Percentiles rank a stretch among this genome's conserved stretches.
phyloP scores from a whole-genome alignment of 2,113 vertebrate genomes.

The Odobenus rosmarus region DNA sequence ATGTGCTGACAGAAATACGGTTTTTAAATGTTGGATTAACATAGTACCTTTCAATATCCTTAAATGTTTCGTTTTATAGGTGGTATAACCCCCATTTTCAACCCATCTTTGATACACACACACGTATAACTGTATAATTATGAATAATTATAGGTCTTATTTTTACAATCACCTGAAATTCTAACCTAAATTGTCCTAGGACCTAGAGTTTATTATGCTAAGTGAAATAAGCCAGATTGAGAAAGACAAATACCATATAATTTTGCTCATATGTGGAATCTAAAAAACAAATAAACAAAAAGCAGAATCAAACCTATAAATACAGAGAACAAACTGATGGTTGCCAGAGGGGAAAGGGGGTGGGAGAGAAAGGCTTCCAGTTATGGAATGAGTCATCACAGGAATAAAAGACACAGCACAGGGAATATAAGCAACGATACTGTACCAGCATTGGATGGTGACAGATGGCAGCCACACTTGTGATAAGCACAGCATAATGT shows the following conservation, averaged over 20 bases:
- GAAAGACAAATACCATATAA: not conserved
- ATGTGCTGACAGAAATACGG: not conserved
- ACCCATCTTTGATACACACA: not conserved
- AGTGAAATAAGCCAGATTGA: not conserved
- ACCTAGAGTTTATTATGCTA: not conserved
- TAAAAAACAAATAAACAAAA: not conserved
- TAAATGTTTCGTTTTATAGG: not conserved
- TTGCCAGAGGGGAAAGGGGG: not conserved
- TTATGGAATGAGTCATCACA: not conserved
- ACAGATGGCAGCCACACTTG: not conserved
- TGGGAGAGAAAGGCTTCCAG: not conserved
- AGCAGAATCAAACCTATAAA: not conserved
- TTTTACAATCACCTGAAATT: slow-evolving; percentile 11
- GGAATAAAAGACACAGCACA: not conserved
- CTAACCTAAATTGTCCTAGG: slow-evolving; percentile 44
- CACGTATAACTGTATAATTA: not conserved
- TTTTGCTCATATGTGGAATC: not conserved
- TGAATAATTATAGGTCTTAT: not conserved
- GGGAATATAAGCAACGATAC: not conserved
- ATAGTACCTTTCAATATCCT: not conserved
- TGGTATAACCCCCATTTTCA: not conserved
- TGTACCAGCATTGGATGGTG: not conserved
- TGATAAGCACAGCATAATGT: not conserved
- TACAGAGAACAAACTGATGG: not conserved
- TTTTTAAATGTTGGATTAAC: slow-evolving; percentile 25